phyloP scores from a whole-genome alignment of 2,888 invertebrate genomes.

The Clostera curtula region DNA sequence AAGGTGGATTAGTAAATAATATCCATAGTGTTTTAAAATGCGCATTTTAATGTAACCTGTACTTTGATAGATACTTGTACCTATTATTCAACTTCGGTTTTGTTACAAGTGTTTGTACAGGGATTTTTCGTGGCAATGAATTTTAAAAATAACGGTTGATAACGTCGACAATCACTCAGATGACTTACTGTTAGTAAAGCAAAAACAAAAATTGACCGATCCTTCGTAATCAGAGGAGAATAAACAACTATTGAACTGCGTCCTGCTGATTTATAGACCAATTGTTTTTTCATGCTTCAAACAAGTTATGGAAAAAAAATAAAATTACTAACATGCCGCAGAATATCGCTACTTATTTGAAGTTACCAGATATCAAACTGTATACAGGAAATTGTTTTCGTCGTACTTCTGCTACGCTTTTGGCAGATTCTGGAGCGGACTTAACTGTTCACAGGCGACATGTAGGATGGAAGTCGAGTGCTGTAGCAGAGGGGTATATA shows the following conservation, averaged over 20 bases:
- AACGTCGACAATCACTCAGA: constrained; percentile 6
- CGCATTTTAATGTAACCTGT: not conserved
- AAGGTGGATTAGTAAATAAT: not conserved
- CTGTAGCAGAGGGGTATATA: too few relatives aligned
- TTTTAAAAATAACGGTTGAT: constrained; percentile 1
- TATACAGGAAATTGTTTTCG: too few relatives aligned
- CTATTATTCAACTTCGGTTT: too few relatives aligned
- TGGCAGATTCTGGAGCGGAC: too few relatives aligned
- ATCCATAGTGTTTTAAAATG: not conserved
- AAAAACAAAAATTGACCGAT: constrained; percentile 4
- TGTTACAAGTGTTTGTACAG: constrained; percentile 3
- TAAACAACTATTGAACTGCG: constrained; percentile 6
- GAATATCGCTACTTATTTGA: constrained; percentile 4
- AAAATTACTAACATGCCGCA: constrained; percentile 1
- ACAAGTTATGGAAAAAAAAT: constrained; percentile 1
- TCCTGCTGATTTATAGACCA: not conserved
- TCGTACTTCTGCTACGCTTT: too few relatives aligned
- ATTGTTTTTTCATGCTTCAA: not conserved
- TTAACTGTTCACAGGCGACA: too few relatives aligned
- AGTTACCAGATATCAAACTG: constrained; percentile 1
- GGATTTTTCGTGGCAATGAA: constrained; percentile 4
- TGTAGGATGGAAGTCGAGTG: too few relatives aligned
- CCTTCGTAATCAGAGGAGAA: constrained; percentile 5
- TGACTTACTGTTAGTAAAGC: constrained; percentile 2
- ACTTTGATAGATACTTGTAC: too few relatives aligned